Conservation (phyloP, 2,113 vertebrate species). For the Melospiza georgiana region DNA sequence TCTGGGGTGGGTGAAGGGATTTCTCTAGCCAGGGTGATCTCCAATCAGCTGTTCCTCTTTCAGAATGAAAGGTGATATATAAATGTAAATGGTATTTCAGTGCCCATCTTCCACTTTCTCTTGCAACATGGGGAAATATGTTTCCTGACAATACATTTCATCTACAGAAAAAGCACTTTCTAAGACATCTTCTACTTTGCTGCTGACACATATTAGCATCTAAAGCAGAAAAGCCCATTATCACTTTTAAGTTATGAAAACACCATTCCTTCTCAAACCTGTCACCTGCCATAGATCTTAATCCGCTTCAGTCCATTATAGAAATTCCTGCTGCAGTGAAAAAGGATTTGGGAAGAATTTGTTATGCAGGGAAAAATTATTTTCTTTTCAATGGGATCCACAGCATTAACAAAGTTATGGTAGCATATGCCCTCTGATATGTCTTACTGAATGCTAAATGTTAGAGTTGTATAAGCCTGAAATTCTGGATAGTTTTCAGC, state of each 20-base stretch:
- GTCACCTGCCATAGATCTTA: neutral
- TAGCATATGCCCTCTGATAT: slow-evolving; percentile 10
- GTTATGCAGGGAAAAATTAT: neutral
- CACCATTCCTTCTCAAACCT: neutral
- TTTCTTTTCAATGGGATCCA: slow-evolving; percentile 4
- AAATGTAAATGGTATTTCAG: neutral
- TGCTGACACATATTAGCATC: slow-evolving; percentile 3
- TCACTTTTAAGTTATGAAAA: slow-evolving; percentile 38
- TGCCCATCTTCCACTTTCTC: neutral
- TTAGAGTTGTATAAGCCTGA: neutral
- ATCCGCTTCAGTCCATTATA: slow-evolving; percentile 6
- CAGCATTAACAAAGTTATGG: slow-evolving; percentile 7
- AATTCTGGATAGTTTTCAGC: slow-evolving; percentile 23
- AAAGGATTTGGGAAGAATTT: neutral
- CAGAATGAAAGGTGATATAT: neutral
- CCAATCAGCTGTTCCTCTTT: neutral
- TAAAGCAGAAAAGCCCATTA: neutral
- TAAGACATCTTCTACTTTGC: neutral
- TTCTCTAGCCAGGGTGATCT: neutral
- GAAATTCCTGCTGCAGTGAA: neutral
- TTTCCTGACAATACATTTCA: neutral
- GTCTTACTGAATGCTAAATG: slow-evolving; percentile 11
- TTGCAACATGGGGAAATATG: neutral
- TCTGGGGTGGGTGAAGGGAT: neutral
- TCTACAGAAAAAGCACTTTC: neutral